Percentiles rank a stretch among this genome's conserved stretches.
phyloP scores from a whole-genome alignment of 1,140 invertebrate species.

The Acromyrmex echinatior region DNA sequence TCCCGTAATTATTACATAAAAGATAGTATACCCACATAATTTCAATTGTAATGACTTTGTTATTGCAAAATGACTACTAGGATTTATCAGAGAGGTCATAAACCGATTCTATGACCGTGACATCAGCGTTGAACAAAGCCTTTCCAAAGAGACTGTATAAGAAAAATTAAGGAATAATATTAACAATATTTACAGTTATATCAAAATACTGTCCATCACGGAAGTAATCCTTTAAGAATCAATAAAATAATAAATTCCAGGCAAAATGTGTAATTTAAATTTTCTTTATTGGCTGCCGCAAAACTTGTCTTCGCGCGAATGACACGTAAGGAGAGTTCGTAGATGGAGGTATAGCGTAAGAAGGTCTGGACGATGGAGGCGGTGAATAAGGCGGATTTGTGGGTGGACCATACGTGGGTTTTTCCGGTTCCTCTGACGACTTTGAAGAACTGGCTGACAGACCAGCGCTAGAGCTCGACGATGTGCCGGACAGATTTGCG shows the following conservation, averaged over 20 bases:
- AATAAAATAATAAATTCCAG: neutral
- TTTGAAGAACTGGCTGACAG: constrained; percentile 28
- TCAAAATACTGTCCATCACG: neutral
- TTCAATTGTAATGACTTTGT: constrained; percentile 1
- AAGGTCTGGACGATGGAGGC: neutral
- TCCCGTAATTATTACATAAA: neutral
- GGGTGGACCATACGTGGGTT: constrained; percentile 18
- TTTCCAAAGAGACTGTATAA: neutral
- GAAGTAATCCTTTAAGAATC: neutral
- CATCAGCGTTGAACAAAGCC: neutral
- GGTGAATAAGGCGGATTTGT: neutral
- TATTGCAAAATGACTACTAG: constrained; percentile 1
- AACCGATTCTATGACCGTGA: neutral
- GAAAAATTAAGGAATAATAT: neutral
- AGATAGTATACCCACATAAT: neutral
- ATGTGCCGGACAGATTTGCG: constrained; percentile 15
- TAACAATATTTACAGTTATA: neutral
- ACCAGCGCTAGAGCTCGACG: neutral
- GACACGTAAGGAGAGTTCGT: neutral
- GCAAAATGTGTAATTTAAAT: neutral
- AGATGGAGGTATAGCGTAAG: constrained; percentile 1
- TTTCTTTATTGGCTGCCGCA: constrained; percentile 3
- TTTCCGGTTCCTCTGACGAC: neutral
- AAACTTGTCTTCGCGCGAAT: constrained; percentile 14
- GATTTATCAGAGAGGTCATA: constrained; percentile 7